A percentile compares a stretch with the other conserved stretches of the same genome.
Evolutionary conservation across 2,797 vertebrate genomes (phyloP).

Genomic region (Coregonus ussuriensis): DNA sequence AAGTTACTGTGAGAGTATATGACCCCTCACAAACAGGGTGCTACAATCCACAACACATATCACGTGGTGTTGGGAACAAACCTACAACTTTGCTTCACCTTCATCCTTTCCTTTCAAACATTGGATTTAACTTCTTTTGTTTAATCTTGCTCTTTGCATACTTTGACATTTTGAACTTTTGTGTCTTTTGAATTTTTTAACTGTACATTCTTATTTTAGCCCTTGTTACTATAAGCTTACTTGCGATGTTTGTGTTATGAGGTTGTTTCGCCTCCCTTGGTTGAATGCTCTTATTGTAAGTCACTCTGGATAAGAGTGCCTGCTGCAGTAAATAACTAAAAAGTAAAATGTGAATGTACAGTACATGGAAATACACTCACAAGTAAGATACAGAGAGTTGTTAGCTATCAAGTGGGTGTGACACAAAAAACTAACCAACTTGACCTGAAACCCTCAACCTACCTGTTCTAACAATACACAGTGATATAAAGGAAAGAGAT

Average conservation of each 20-base stretch:
- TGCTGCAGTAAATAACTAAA: neutral
- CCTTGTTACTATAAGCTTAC: neutral
- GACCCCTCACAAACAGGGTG: too few relatives aligned
- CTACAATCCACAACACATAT: neutral
- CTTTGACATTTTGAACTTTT: neutral
- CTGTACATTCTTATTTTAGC: neutral
- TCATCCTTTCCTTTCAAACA: neutral
- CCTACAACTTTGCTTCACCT: neutral
- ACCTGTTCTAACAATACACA: neutral
- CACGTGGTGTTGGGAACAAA: neutral
- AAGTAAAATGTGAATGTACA: neutral
- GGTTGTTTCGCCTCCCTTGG: neutral
- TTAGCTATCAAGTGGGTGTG: neutral
- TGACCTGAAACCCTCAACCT: neutral
- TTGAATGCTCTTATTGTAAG: neutral
- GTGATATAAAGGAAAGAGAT: constrained; percentile 1
- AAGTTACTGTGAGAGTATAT: too few relatives aligned
- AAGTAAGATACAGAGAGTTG: neutral
- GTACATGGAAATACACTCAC: neutral
- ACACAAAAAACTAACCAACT: neutral
- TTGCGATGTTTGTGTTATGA: neutral
- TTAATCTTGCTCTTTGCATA: neutral
- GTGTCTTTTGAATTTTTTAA: neutral
- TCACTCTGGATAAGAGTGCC: neutral
- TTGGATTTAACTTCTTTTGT: neutral